Base-by-base conservation (phyloP, 2,113 vertebrate genomes). In the Oreochromis spilurus region DNA sequence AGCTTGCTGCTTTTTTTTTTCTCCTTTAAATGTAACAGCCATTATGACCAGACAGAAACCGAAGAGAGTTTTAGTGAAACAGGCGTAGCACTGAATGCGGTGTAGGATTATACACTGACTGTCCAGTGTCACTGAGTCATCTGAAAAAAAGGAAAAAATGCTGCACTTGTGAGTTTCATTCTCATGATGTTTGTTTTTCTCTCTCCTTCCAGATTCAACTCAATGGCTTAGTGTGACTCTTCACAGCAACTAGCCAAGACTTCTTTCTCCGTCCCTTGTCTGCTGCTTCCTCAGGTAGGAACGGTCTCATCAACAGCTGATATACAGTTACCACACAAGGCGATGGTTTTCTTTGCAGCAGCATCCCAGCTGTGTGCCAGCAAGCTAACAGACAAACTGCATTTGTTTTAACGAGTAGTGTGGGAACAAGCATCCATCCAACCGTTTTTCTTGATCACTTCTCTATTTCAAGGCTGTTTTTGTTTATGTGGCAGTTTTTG, bases 151-250 rank as follows among this genome's bases (percentile, higher is more conserved):
- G 31, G 58, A n/a, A n/a, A 17, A 48, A 21, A 38, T 36, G n/a
- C 7, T 34, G 43, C 7, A 53, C 5, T 19, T 84, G 45, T 77
- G 26, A 50, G 24, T 52, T 77, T 52, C 10, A 77, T 31, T 52
- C 45, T 87, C 48, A 50, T 84, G 2, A 82, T 50, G 17, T 8
- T 36, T 50, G 19, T 29, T 79, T 17, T n/a, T 43, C 52, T 81
- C 29, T 88, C 2, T 83, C 13, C 48, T 24, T 2, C n/a, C 80
- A 93, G 92, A 79, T 84, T 81, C 9, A 31, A 79, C 79, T 86
- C 83, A 38, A 93, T 94, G 93, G 93, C 92, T 81, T 93, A 93
- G 54, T 0, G 45, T 29, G 13, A 83, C 58, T 29, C 79, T 78
- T 21, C 7, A 31, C 60, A 84, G 9, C 34, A 83, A 40, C 36